Percentiles rank a stretch among this genome's conserved stretches.
Conservation (phyloP, 2,888 invertebrate species). For the Prosapia bicincta region DNA sequence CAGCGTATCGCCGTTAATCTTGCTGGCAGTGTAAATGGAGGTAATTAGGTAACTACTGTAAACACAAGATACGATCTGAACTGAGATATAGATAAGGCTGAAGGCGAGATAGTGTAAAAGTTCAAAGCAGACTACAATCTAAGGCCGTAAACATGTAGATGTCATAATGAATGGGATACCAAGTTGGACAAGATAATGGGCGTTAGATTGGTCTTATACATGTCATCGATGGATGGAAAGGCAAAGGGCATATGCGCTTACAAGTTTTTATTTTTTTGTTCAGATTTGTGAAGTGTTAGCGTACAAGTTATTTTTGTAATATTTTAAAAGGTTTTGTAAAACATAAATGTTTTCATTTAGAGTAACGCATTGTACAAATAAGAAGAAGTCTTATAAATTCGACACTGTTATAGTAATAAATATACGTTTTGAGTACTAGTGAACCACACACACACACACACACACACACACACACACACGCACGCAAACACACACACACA, state of each 20-base stretch:
- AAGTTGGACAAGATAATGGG: background rate
- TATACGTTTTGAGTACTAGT: no score
- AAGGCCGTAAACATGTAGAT: background rate
- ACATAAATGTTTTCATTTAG: no score
- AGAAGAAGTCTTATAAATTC: no score
- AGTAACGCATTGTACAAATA: no score
- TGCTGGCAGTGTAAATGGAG: background rate
- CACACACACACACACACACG: no score
- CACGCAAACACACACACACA: no score
- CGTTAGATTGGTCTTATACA: background rate
- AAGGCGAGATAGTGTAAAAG: background rate
- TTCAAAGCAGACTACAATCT: background rate
- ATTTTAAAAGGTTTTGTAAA: no score
- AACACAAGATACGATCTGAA: background rate
- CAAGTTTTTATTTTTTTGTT: no score
- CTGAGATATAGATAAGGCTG: background rate
- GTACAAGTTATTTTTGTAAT: no score
- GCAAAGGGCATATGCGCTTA: background rate
- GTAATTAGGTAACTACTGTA: background rate
- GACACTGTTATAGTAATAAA: no score
- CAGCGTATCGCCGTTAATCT: background rate
- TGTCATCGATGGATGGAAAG: background rate
- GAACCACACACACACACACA: no score
- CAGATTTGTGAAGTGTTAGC: no score
- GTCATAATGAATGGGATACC: constrained; percentile 2